Base-by-base conservation (phyloP, 2,797 vertebrate species). In the Somateria mollissima region DNA sequence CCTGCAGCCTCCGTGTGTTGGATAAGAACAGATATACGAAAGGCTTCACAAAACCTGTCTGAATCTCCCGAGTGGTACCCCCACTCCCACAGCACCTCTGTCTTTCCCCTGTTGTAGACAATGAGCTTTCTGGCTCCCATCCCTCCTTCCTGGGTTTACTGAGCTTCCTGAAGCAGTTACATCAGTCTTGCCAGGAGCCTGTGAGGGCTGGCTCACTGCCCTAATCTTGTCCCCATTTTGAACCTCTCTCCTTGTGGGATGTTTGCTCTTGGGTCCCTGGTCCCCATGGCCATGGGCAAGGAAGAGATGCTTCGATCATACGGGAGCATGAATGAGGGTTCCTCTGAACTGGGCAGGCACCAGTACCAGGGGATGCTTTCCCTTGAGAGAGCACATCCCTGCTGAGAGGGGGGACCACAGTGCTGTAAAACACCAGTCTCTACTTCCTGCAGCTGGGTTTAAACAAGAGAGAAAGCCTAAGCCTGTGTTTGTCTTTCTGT, bases 51-150 rank as follows among this genome's bases (percentile, higher is more conserved):
- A 76, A 79, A 24, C 13, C 16, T 13, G 16, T 32, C 60, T 2
- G 0, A 47, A 58, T 41, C 27, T 73, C 25, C 41, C 45, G 30
- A 2, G 1, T 10, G 5, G 70, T 41, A 34, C 7, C 25, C 15
- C 22, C 3, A 13, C 15, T 58, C 8, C 47, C 4, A 6, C 2
- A 4, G 28, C 0, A 0, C 18, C 28, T 74, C 41, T 2, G 5
- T 0, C 2, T 36, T 87, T 24, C 14, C 20, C 2, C 0, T 64
- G 49, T 86, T 36, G 41, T 32, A 67, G 66, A 15, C 32, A 39
- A 83, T 30, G 32, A 74, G 17, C 27, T 51, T 93, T 43, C 49
- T 60, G 51, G 53, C 65, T 81, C 28, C 32, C 6, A 28, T 32
- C 6, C 10, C 18, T 77, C 12, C 57, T 77, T 28, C 34, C 18